phyloP scores from a whole-genome alignment of 2,113 vertebrate species.

The Carlito syrichta region DNA sequence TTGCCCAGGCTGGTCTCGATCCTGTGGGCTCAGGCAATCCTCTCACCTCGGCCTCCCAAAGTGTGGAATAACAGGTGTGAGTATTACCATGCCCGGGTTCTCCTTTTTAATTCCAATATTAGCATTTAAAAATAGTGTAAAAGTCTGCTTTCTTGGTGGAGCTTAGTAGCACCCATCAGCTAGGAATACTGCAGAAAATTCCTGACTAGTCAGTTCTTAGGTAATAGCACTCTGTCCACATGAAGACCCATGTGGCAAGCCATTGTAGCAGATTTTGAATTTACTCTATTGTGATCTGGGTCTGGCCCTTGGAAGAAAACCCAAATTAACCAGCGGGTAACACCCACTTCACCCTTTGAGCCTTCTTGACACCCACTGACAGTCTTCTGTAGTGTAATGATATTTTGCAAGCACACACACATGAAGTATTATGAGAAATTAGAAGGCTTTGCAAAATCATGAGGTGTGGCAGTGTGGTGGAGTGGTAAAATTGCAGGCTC shows the following conservation, averaged over 20 bases:
- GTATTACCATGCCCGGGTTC: too few relatives aligned
- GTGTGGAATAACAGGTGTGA: too few relatives aligned
- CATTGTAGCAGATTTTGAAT: neutral
- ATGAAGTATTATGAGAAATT: neutral
- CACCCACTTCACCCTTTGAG: neutral
- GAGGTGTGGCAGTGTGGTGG: neutral
- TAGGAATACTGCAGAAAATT: neutral
- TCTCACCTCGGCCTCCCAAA: too few relatives aligned
- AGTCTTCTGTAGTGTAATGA: neutral
- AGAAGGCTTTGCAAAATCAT: neutral
- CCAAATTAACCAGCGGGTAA: neutral
- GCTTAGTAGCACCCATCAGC: neutral
- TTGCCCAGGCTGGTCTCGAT: too few relatives aligned
- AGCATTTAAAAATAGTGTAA: neutral
- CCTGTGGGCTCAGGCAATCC: too few relatives aligned
- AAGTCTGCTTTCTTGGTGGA: neutral
- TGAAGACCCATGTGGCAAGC: neutral
- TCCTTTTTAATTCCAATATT: neutral
- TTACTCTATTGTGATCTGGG: neutral
- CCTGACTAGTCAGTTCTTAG: neutral
- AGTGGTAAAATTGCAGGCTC: neutral
- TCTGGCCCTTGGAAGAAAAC: neutral
- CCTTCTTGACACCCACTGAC: fast-evolving
- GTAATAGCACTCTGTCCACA: too few relatives aligned
- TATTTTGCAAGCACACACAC: fast-evolving